These are phyloP conservation scores for Pygmarrhopalites habei DNA, from an alignment of 1,140 invertebrate genomes.

Conservation along the genomic window DNA sequence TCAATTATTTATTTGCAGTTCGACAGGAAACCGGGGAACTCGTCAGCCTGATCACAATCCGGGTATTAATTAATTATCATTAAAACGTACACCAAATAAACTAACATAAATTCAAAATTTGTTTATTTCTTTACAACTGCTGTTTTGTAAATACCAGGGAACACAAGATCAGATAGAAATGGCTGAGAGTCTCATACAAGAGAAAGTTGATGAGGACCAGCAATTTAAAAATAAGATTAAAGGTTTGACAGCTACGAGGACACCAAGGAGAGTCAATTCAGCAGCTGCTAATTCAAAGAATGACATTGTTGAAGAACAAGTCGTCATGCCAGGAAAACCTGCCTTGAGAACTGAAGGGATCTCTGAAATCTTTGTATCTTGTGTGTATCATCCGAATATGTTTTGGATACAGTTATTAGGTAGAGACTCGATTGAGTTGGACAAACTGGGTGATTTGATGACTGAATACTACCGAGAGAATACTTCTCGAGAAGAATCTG, in stretches of 20 bases:
- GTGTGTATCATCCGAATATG: conserved; percentile 35
- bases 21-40: too few species aligned
- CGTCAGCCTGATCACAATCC: too few species aligned
- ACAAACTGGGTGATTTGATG: conserved; percentile 33
- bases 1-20: too few species aligned
- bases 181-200: conserved; percentile 20
- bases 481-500: not conserved
- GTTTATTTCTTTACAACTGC: too few species aligned
- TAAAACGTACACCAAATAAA: too few species aligned
- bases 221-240: conserved; percentile 12
- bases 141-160: too few species aligned
- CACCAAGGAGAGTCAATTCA: conserved; percentile 14
- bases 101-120: too few species aligned
- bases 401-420: conserved; percentile 21
- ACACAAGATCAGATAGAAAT: conserved; percentile 31
- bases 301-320: conserved; percentile 2
- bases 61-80: too few species aligned
- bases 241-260: conserved; percentile 14
- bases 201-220: conserved; percentile 32
- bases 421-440: conserved; percentile 26
- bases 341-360: conserved; percentile 20
- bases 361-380: conserved; percentile 33
- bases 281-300: not conserved
- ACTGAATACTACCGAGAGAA: conserved; percentile 27
- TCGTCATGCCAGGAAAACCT: conserved; percentile 1